Evolutionary conservation across 2,113 vertebrate species (phyloP).

Genomic region (Actinemys pallida): DNA sequence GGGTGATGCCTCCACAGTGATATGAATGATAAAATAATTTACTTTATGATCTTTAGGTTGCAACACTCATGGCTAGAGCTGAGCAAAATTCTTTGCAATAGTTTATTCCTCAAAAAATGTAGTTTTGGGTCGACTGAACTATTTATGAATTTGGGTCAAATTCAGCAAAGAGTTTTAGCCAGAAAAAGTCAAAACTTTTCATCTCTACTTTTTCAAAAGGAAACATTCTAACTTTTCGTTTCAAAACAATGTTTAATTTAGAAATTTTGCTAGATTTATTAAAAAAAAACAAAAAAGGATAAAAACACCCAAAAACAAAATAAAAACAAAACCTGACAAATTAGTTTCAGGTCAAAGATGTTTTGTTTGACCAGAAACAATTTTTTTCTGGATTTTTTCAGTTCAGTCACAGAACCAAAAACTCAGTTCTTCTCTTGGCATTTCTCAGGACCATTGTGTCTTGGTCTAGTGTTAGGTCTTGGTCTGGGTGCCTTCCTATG

Average conservation of each 20-base stretch:
- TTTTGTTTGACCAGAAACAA: too few species aligned
- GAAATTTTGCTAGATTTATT: background rate
- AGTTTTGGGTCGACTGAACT: background rate
- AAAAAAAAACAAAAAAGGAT: background rate
- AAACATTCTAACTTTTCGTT: background rate
- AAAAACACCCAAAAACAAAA: background rate
- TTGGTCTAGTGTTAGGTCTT: background rate
- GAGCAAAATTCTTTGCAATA: background rate
- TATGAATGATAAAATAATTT: slow-evolving; percentile 36
- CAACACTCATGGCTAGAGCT: slow-evolving; percentile 30
- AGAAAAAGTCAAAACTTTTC: background rate
- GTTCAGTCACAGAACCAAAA: background rate
- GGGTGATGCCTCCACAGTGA: background rate
- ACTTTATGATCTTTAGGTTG: slow-evolving; percentile 79
- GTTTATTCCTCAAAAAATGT: background rate
- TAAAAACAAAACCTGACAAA: background rate
- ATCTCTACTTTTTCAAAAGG: too few species aligned
- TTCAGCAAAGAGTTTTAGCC: background rate
- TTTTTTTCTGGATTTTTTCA: too few species aligned
- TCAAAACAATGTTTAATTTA: background rate
- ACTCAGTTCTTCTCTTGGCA: background rate
- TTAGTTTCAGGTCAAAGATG: background rate
- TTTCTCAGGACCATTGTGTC: background rate
- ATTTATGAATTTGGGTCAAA: background rate
- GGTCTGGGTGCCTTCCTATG: background rate